phyloP scores from a whole-genome alignment of 2,797 vertebrate species.

The Oophaga sylvatica region DNA sequence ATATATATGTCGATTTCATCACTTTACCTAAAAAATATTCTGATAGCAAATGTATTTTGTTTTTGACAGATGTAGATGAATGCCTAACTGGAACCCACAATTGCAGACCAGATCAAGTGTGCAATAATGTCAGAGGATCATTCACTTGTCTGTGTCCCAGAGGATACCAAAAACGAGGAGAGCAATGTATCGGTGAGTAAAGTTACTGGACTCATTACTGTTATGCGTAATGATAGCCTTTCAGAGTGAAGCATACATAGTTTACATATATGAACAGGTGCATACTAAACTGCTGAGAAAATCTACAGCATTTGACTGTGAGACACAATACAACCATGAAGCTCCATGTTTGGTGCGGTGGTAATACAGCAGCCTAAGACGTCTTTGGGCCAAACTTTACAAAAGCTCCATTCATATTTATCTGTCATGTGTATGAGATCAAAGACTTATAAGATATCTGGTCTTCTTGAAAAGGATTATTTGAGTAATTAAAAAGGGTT shows the following conservation, averaged over 20 bases:
- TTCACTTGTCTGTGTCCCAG: constrained; percentile 87
- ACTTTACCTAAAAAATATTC: not conserved
- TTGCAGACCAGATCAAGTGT: constrained; percentile 87
- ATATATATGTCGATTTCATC: not conserved
- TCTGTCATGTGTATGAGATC: not conserved
- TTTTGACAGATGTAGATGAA: constrained; percentile 87
- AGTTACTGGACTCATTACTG: not conserved
- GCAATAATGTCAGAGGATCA: constrained; percentile 90
- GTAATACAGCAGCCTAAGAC: no score
- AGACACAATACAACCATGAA: not conserved
- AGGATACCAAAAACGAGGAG: constrained; percentile 89
- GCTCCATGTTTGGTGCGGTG: not conserved
- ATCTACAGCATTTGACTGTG: not conserved
- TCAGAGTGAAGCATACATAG: not conserved
- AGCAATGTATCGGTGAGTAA: constrained; percentile 89
- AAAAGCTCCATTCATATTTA: not conserved
- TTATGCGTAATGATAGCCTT: not conserved
- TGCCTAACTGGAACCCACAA: constrained; percentile 84
- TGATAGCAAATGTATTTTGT: constrained; percentile 23
- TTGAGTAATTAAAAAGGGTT: no score
- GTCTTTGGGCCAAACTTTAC: not conserved
- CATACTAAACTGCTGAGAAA: not conserved
- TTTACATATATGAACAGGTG: not conserved
- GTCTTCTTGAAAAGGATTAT: no score
- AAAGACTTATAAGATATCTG: not conserved